phyloP scores from a whole-genome alignment of 2,888 invertebrate species.

The Lamellibrachia columna region DNA sequence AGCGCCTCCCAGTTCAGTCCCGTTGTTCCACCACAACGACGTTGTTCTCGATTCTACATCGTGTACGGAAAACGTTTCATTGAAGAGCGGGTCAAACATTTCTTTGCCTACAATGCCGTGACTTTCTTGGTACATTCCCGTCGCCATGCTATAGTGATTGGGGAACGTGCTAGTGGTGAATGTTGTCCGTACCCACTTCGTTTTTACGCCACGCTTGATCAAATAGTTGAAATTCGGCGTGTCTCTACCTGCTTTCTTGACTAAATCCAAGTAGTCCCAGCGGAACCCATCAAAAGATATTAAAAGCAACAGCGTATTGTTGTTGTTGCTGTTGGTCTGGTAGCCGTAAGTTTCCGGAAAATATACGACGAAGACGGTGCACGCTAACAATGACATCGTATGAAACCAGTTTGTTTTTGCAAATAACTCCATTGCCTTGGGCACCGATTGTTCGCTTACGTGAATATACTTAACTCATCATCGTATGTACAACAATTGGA shows the following conservation, averaged over 20 bases:
- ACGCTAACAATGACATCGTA: not conserved
- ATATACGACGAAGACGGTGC: not conserved
- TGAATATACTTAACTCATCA: not conserved
- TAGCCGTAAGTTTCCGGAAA: not conserved
- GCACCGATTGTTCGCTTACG: not conserved
- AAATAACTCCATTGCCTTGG: not conserved
- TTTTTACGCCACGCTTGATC: conserved; percentile 16
- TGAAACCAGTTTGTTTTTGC: not conserved
- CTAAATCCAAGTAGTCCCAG: conserved; percentile 17
- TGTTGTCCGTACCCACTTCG: not conserved
- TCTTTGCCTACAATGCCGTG: conserved; percentile 20
- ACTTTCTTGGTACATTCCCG: conserved; percentile 16
- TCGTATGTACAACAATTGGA: not conserved
- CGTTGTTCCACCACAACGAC: not conserved
- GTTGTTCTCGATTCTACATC: not conserved
- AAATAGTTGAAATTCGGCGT: conserved; percentile 5
- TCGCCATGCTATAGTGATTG: conserved; percentile 20
- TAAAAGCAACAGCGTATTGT: not conserved
- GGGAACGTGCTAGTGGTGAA: conserved; percentile 20
- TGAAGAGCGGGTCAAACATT: conserved; percentile 18
- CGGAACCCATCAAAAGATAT: conserved; percentile 19
- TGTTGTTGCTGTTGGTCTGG: not conserved
- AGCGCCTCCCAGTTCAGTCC: not conserved
- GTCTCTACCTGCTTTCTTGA: not conserved
- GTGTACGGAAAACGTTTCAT: not conserved